phyloP scores from a whole-genome alignment of 2,888 invertebrate genomes.

The Heliconius ismenius region DNA sequence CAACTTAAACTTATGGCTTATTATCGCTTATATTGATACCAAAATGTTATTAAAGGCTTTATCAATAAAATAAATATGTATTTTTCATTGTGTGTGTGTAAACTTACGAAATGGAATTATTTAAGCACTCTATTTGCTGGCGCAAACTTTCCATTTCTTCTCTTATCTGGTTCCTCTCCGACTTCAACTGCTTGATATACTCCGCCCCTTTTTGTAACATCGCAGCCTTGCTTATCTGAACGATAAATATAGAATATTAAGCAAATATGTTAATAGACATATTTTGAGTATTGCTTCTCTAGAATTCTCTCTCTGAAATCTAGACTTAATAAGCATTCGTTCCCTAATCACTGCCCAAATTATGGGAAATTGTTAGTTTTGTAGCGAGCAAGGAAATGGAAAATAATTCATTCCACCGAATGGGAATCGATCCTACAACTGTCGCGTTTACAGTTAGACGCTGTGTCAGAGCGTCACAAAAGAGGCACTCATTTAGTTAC shows the following conservation, averaged over 20 bases:
- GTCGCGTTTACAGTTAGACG: too few relatives aligned
- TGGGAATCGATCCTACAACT: too few relatives aligned
- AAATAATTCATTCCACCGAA: background rate
- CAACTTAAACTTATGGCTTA: background rate
- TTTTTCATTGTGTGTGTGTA: background rate
- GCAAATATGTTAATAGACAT: background rate
- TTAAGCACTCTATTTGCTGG: constrained; percentile 94
- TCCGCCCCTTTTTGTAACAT: constrained; percentile 98
- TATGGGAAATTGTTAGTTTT: background rate
- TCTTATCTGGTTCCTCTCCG: constrained; percentile 91
- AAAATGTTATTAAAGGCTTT: background rate
- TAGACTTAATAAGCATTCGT: background rate
- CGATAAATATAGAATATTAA: background rate
- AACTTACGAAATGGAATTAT: constrained; percentile 92
- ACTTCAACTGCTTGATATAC: constrained; percentile 93
- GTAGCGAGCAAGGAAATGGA: background rate
- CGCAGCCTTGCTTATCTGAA: constrained; percentile 94
- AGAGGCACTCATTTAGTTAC: too few relatives aligned
- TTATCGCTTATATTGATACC: background rate
- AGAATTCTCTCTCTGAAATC: too few relatives aligned
- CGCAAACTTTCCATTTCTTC: constrained; percentile 94
- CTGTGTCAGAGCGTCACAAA: too few relatives aligned
- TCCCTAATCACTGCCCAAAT: background rate
- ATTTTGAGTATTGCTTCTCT: too few relatives aligned
- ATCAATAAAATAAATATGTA: background rate